Evolutionary conservation across 1,140 invertebrate genomes (phyloP), one percentile per base, ranked within the genome.

Genomic region (Stegodyphus dumicola): DNA sequence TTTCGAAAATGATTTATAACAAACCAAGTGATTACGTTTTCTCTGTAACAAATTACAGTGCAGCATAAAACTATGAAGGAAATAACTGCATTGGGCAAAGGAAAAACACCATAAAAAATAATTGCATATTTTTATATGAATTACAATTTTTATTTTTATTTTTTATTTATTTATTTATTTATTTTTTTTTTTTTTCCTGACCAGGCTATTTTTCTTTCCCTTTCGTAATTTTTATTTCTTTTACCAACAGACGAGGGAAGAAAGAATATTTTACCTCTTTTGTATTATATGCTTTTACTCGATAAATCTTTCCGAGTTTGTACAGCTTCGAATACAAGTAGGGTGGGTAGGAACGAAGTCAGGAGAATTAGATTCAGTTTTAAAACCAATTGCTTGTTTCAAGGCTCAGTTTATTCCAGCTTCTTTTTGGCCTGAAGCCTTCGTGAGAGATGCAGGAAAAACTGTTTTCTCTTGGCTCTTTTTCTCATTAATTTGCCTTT

Each of bases 291-390:
- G 33, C 33, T 33, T 13, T 69, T 69, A 69, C 18, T 15, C 66
- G 52, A 69, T 69, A 56, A 53, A 79, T 70, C 77, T 13, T 79
- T 33, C 33, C 33, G 33, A 33, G n/a, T 17, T 70, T 49, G 7
- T 54, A 10, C 53, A 70, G 56, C 9, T 79, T 71, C 70, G 49
- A 70, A 79, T 79, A 54, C 66, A n/a, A 56, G 53, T 67, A 56
- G 77, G 56, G 56, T 60, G 56, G 15, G 15, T 33, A 60, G 56
- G 56, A 48, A 53, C 15, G 60, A 9, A 69, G 15, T 7, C 66
- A 17, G 7, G 7, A 18, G 17, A 69, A 69, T 69, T 69, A 69
- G 66, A 17, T 79, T 48, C 17, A 10, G n/a, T 18, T 60, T 60
- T 60, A 60, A 60, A 60, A 60, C 56, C 56, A 60, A 60, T 60